phyloP scores from a whole-genome alignment of 2,888 invertebrate genomes.

The Brassicogethes aeneus region DNA sequence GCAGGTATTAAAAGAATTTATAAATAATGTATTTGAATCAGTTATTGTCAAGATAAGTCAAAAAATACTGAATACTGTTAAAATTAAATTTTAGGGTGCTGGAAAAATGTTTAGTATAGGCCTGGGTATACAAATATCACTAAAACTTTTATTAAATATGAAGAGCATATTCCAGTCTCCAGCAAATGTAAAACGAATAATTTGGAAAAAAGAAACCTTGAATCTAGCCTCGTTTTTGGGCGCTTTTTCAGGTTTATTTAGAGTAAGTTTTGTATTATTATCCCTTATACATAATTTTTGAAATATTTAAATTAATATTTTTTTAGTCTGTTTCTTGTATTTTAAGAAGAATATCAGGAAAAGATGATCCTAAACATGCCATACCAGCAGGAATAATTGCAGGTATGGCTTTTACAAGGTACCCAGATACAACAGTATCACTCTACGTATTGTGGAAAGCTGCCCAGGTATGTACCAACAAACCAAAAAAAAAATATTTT shows the following conservation, averaged over 20 bases:
- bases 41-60: constrained; percentile 6
- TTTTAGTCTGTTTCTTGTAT: constrained; percentile 56
- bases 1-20: too few species aligned
- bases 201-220: constrained; percentile 48
- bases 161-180: constrained; percentile 46
- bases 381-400: constrained; percentile 63
- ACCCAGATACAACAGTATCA: constrained; percentile 70
- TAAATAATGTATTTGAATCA: background rate
- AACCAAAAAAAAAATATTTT: too few species aligned
- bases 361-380: constrained; percentile 55
- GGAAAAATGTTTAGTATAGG: constrained; percentile 52
- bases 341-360: constrained; percentile 51
- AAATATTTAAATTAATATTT: too few species aligned
- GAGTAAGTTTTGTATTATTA: constrained; percentile 42
- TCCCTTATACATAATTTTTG: background rate
- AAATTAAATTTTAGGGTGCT: constrained; percentile 43
- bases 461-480: constrained; percentile 66
- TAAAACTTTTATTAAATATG: constrained; percentile 51
- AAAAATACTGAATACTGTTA: too few species aligned
- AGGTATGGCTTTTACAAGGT: constrained; percentile 60
- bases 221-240: constrained; percentile 61
- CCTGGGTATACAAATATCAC: constrained; percentile 50
- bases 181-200: constrained; percentile 41
- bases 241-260: constrained; percentile 57
- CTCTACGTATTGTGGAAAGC: constrained; percentile 77